Evolutionary conservation across 2,888 invertebrate species (phyloP).

Genomic region (Tiliacea citrago): DNA sequence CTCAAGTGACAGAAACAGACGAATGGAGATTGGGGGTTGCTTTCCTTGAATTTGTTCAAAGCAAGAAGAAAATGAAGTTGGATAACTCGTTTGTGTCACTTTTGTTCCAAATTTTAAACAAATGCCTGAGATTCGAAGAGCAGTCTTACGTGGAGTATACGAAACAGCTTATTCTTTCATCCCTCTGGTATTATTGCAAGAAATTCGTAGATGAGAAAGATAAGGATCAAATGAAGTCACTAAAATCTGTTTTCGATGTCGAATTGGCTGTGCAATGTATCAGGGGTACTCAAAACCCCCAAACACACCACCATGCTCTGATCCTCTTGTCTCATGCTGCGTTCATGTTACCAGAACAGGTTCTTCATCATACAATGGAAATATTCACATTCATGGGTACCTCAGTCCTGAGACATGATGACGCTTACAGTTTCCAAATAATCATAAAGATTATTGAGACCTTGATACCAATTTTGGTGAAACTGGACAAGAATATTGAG

Average conservation of each 20-base stretch:
- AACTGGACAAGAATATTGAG: constrained; percentile 82
- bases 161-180: constrained; percentile 96
- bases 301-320: constrained; percentile 98
- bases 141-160: constrained; percentile 96
- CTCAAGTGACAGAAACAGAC: constrained; percentile 91
- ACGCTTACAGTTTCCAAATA: constrained; percentile 98
- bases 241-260: constrained; percentile 91
- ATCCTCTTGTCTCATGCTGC: constrained; percentile 95
- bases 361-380: constrained; percentile 98
- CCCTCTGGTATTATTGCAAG: constrained; percentile 93
- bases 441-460: constrained; percentile 97
- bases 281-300: constrained; percentile 97
- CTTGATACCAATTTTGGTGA: constrained; percentile 95
- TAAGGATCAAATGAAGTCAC: constrained; percentile 82
- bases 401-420: constrained; percentile 97
- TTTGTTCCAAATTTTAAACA: constrained; percentile 94
- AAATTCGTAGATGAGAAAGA: constrained; percentile 88
- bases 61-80: constrained; percentile 94
- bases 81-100: constrained; percentile 92
- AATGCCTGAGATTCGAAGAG: constrained; percentile 95
- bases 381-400: constrained; percentile 99
- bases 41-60: constrained; percentile 95
- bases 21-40: constrained; percentile 95
- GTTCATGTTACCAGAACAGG: constrained; percentile 94
- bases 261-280: constrained; percentile 97